Evolutionary conservation across 2,888 invertebrate genomes (phyloP), one percentile per base, ranked within the genome.

Genomic region (Halictus ligatus): DNA sequence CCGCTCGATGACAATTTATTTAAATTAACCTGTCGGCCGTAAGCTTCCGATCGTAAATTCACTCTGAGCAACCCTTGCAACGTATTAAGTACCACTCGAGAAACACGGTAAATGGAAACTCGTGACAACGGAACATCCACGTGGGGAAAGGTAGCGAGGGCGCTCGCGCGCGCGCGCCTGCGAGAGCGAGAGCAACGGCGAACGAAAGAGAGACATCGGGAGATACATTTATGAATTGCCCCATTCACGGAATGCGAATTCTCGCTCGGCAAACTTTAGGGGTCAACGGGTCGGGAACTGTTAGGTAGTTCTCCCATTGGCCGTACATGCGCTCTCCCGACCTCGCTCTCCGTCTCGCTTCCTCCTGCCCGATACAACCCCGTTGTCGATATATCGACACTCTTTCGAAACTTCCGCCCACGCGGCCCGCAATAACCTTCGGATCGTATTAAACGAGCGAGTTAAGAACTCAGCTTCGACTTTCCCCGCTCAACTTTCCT

Each of bases 181-280:
- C 21, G 2, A n/a, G 71, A 40, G 71, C n/a, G 71, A 71, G 71
- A 71, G 43, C 21, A 75, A 25, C 64, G 78, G 40, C 64, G 75
- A 78, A 75, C 64, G 87, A 86, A 88, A 85, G 85, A 89, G 88
- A 84, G 88, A 88, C 80, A 83, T 80, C 87, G 82, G 43, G 86
- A 72, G 90, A 88, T 90, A 89, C 89, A 89, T 89, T 89, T 90
- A 89, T 89, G 89, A 89, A 90, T 88, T 88, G 90, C 90, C 89
- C 89, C 89, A 89, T 89, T 89, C 89, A 89, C 90, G 87, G 90
- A 90, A 90, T 90, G 90, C 87, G 90, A 90, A 90, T 90, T 90
- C 90, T 89, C 90, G 88, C 87, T 89, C 88, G 85, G 91, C 84
- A 90, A 90, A 90, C 86, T 90, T 90, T 90, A 84, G 86, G 89